Percentiles rank a stretch among this genome's conserved stretches.
phyloP scores from a whole-genome alignment of 2,888 invertebrate genomes.

The Tenthredo scrophulariae region DNA sequence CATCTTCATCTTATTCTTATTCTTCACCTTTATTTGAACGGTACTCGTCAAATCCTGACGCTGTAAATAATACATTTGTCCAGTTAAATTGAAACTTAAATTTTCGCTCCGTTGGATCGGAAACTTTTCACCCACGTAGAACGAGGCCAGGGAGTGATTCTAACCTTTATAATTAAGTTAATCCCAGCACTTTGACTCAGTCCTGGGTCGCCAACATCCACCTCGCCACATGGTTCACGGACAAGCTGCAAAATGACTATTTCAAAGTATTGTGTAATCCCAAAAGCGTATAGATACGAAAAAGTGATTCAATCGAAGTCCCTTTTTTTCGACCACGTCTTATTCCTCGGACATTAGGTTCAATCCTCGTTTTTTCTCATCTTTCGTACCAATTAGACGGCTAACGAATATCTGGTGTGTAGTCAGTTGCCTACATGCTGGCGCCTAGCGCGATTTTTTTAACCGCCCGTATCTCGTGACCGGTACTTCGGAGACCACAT shows the following conservation, averaged over 20 bases:
- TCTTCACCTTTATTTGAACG: not conserved
- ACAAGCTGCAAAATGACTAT: not conserved
- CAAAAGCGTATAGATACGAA: no score
- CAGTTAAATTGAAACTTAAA: slow-evolving; percentile 35
- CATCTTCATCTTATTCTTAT: no score
- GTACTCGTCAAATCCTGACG: not conserved
- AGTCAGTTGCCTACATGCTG: no score
- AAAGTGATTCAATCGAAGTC: not conserved
- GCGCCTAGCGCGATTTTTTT: no score
- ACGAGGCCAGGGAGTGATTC: slow-evolving; percentile 4
- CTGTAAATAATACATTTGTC: slow-evolving; percentile 30
- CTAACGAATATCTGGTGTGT: no score
- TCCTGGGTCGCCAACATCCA: not conserved
- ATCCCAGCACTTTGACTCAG: not conserved
- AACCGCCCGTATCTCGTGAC: no score
- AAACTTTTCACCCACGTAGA: not conserved
- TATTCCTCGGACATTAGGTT: not conserved
- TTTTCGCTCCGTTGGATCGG: slow-evolving; percentile 13
- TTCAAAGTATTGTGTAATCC: not conserved
- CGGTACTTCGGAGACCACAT: no score
- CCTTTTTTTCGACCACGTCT: not conserved
- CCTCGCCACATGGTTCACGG: not conserved
- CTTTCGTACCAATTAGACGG: no score
- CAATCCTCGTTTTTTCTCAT: not conserved
- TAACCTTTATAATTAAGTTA: slow-evolving; percentile 38